Percentiles rank a stretch among this genome's conserved stretches.
Conservation (phyloP, 2,888 invertebrate genomes). For the Pandemis cinnamomeana region DNA sequence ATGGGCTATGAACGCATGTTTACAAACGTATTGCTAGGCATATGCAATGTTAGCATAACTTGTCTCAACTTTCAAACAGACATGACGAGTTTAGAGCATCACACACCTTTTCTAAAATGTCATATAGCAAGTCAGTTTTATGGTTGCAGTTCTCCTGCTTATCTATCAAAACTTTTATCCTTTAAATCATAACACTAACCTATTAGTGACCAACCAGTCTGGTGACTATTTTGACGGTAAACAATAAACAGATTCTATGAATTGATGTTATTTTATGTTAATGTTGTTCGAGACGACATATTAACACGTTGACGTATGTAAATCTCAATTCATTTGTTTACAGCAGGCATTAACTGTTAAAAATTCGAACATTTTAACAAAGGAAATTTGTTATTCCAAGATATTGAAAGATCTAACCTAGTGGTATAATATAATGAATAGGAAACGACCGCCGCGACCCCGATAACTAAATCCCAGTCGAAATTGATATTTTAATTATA, state of each 20-base stretch:
- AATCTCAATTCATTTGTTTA: not conserved
- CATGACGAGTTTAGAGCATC: too few relatives aligned
- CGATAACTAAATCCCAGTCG: not conserved
- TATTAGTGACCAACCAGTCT: too few relatives aligned
- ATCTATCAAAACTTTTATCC: not conserved
- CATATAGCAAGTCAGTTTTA: too few relatives aligned
- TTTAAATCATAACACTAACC: not conserved
- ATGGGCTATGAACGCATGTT: not conserved
- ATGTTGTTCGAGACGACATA: too few relatives aligned
- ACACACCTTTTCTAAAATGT: too few relatives aligned
- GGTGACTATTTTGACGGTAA: too few relatives aligned
- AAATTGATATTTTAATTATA: conserved; percentile 3
- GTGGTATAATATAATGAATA: not conserved
- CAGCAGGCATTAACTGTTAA: not conserved
- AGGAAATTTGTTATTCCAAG: conserved; percentile 9
- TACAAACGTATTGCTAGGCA: too few relatives aligned
- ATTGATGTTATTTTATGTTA: too few relatives aligned
- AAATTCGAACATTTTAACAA: conserved; percentile 2
- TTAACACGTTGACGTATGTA: not conserved
- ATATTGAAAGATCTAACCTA: not conserved
- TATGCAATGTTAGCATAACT: not conserved
- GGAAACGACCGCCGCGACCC: conserved; percentile 1
- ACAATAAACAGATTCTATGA: too few relatives aligned
- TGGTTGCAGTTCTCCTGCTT: not conserved
- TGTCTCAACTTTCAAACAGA: not conserved